Percentiles rank a stretch among this genome's conserved stretches.
phyloP scores from a whole-genome alignment of 2,797 vertebrate genomes.

The Neoniphon sammara region DNA sequence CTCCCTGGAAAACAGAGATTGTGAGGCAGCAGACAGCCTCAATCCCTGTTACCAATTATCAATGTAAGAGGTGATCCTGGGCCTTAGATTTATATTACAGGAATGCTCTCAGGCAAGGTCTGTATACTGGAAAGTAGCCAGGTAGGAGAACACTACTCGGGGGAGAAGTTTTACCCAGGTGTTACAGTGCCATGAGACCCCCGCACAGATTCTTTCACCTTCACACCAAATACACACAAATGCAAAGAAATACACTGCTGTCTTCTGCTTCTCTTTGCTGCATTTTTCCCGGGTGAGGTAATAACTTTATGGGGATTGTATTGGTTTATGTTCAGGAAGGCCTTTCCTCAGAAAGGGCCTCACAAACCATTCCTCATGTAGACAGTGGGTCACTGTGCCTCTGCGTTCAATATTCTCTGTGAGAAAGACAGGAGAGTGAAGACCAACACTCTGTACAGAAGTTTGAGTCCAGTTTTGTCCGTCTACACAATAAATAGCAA shows the following conservation, averaged over 20 bases:
- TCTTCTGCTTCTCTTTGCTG: conserved; percentile 45
- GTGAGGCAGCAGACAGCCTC: conserved; percentile 65
- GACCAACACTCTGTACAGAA: conserved; percentile 12
- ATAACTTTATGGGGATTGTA: conserved; percentile 74
- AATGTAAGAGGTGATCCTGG: conserved; percentile 62
- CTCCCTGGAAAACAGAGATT: conserved; percentile 61
- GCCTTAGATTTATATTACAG: conserved; percentile 67
- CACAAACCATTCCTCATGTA: conserved; percentile 63
- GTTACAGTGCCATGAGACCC: conserved; percentile 67
- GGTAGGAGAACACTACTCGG: conserved; percentile 41
- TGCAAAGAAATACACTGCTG: conserved; percentile 55
- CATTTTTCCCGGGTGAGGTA: conserved; percentile 79
- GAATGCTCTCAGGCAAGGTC: conserved; percentile 46
- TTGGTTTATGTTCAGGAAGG: conserved; percentile 64
- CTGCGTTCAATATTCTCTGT: conserved; percentile 16
- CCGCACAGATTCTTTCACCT: conserved; percentile 47
- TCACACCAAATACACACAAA: conserved; percentile 58
- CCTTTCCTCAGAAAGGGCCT: conserved; percentile 68
- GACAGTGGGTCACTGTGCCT: conserved; percentile 64
- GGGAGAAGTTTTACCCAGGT: conserved; percentile 66
- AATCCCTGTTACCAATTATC: conserved; percentile 80
- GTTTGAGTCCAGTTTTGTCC: conserved; percentile 10
- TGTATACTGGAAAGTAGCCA: conserved; percentile 59
- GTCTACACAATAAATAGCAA: background rate
- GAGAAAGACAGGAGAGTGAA: conserved; percentile 35